Evolutionary conservation across 2,113 vertebrate genomes (phyloP).

Genomic region (Vidua chalybeata): DNA sequence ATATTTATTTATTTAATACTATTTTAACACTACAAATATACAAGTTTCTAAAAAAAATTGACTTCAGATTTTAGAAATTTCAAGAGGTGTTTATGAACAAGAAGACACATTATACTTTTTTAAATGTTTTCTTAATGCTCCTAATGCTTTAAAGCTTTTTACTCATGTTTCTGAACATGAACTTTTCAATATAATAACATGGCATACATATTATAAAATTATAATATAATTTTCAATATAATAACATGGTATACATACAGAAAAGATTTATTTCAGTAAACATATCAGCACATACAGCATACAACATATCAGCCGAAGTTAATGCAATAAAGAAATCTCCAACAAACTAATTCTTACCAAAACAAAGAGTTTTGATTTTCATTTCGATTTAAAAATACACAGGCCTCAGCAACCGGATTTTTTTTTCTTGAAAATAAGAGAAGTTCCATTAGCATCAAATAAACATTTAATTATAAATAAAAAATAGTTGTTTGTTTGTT

Average conservation of each 20-base stretch:
- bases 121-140: neutral
- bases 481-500: neutral
- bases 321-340: neutral
- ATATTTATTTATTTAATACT: neutral
- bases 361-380: neutral
- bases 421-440: neutral
- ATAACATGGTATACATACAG: neutral
- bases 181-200: neutral
- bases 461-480: constrained; percentile 34
- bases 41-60: neutral
- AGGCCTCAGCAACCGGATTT: neutral
- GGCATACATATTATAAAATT: neutral
- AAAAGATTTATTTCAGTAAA: neutral
- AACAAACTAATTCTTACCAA: neutral
- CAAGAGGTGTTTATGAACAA: neutral
- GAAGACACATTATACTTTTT: neutral
- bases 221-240: neutral
- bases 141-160: neutral
- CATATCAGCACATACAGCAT: neutral
- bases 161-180: neutral
- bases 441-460: constrained; percentile 20
- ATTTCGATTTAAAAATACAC: constrained; percentile 25
- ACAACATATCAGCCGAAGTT: neutral
- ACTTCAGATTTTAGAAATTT: neutral
- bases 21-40: neutral